A percentile compares a stretch with the other conserved stretches of the same genome.
These are phyloP conservation scores for Stictocephala bisonia DNA, from an alignment of 2,888 invertebrate genomes.

Conservation along the genomic window DNA sequence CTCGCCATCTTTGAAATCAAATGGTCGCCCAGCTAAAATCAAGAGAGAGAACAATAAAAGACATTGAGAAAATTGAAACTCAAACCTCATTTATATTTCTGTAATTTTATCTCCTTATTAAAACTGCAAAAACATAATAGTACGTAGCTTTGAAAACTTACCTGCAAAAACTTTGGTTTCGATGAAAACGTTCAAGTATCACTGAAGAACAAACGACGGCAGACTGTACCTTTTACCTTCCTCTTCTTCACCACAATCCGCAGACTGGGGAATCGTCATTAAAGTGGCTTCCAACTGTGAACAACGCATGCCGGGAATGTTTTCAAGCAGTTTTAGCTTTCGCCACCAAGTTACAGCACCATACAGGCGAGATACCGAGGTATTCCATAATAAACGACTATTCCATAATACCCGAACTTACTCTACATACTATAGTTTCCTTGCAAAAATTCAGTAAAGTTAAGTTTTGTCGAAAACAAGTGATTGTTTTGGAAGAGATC, in stretches of 20 bases:
- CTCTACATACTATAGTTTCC: too few species aligned
- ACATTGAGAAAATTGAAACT: not conserved
- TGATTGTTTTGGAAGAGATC: too few species aligned
- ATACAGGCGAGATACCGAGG: not conserved
- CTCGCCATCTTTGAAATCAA: not conserved
- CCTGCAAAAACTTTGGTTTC: not conserved
- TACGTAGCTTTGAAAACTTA: not conserved
- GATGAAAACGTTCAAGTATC: too few species aligned
- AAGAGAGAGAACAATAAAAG: not conserved
- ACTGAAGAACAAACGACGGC: not conserved
- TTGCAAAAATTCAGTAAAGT: too few species aligned
- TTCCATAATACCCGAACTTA: conserved; percentile 5
- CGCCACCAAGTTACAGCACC: not conserved
- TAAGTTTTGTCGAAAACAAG: too few species aligned
- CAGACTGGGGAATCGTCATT: too few species aligned
- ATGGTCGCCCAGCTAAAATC: not conserved
- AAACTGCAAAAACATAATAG: not conserved
- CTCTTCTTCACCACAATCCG: too few species aligned
- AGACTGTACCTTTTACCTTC: not conserved
- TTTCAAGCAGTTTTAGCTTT: not conserved
- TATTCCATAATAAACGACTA: not conserved
- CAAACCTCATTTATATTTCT: not conserved
- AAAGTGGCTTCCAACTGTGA: not conserved
- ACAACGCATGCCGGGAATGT: not conserved
- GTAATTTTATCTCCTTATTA: not conserved